Base-by-base conservation (phyloP, 2,797 vertebrate genomes). In the Forpus xanthops region DNA sequence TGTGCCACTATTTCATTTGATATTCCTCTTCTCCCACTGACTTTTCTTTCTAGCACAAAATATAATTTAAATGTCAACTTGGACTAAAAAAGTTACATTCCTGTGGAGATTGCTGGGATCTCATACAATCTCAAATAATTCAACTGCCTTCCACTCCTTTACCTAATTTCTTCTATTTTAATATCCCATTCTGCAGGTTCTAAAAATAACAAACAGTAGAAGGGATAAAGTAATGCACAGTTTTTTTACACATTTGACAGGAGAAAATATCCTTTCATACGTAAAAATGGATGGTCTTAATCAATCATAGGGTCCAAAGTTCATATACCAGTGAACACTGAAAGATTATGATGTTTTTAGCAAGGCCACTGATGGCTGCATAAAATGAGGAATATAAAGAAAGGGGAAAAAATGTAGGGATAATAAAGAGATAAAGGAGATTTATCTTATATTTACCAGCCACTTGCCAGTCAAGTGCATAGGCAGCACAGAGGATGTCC, bases 51-150 rank as follows among this genome's bases (percentile, higher is more conserved):
- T 82, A 92, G 55, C 76, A 92, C 82, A 93, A 96, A 96, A 96
- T 53, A 55, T 61, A 93, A 96, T 93, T 87, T 91, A 96, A 97
- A 96, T 96, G 96, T 97, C 96, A 96, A 91, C 70, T 86, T 31
- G 31, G 89, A 95, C 89, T 76, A 76, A 90, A 88, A 94, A 89
- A 82, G 50, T 93, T 89, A 45, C 42, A 20, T 90, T 92, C 73
- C 55, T 93, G 73, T 17, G 47, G 66, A 92, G 70, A 85, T 76
- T 70, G 17, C 42, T 81, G 60, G 8, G 85, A 37, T 87, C 82
- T 96, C 73, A 64, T 41, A 66, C 42, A 66, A 79, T 56, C 64
- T 80, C 52, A 68, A 85, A 87, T 41, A 91, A 76, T 89, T 87
- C 35, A 52, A 41, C 55, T 33, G 14, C 31, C 85, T 87, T 81